Base-by-base conservation (phyloP, 2,113 vertebrate genomes). In the Serilophus lunatus region DNA sequence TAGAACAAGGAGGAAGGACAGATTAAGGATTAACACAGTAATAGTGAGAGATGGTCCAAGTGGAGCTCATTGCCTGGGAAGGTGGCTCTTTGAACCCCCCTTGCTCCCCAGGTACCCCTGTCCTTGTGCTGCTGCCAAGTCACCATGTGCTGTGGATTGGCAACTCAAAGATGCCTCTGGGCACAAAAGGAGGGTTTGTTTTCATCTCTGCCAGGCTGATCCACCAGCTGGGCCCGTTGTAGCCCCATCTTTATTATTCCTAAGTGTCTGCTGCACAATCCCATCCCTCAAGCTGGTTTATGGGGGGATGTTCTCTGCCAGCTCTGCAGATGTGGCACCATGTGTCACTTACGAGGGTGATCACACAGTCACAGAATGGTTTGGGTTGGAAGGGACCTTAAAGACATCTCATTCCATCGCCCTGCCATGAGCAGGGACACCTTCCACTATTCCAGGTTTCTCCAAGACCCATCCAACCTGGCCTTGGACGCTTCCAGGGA, bases 201-300 rank as follows among this genome's bases (percentile, higher is more conserved):
- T 33, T 50, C 49, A 13, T 36, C 50, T 88, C 44, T 54, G 45
- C 31, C 0, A 1, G 68, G 49, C 18, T 45, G 33, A 50, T 13
- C 19, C 42, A 10, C 16, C 54, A n/a, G 26, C 36, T 5, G 56
- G 42, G 64, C 31, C 29, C 0, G 0, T 35, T 23, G 18, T 4
- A 47, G n/a, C 54, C 40, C 36, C 28, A 10, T 18, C 51, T 71
- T 65, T 4, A 6, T 38, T 14, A 56, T 31, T 44, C 26, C 31
- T 28, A 3, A 42, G 35, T 13, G 36, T 9, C 54, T 0, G 0
- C 0, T n/a, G 69, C 23, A 8, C 2, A 8, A 18, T 28, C n/a
- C 36, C 17, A 6, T 9, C 50, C 64, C 25, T 71, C 33, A 2
- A 54, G 50, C 26, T 64, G 79, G 26, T 11, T 72, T 17, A 29